A percentile compares a stretch with the other conserved stretches of the same genome.
These are phyloP conservation scores for Trematocara variabile DNA, from an alignment of 2,113 vertebrate genomes.

Conservation along the genomic window DNA sequence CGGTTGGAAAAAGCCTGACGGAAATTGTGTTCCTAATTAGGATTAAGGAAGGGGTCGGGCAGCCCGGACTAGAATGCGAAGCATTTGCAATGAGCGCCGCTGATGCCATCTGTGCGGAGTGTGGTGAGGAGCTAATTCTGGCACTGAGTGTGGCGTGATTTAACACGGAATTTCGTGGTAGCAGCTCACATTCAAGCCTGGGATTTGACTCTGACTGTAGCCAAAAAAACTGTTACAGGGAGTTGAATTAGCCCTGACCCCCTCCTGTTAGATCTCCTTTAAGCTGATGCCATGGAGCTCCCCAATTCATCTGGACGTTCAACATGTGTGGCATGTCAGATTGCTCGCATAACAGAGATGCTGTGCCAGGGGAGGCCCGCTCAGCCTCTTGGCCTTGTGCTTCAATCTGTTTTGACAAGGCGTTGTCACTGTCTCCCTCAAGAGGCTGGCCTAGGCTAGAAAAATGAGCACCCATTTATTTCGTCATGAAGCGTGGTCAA, in stretches of 20 bases:
- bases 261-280: constrained; percentile 29
- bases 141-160: constrained; percentile 59
- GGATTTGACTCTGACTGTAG: constrained; percentile 20
- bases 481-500: constrained; percentile 11
- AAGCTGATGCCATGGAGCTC: constrained; percentile 41
- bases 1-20: constrained; percentile 58
- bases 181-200: constrained; percentile 36
- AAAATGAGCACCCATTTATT: constrained; percentile 50
- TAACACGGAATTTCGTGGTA: constrained; percentile 61
- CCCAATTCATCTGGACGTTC: constrained; percentile 48
- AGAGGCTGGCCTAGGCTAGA: constrained; percentile 34
- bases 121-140: constrained; percentile 75
- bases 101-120: constrained; percentile 75
- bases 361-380: constrained; percentile 53
- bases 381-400: constrained; percentile 39
- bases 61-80: constrained; percentile 70
- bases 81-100: constrained; percentile 67
- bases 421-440: constrained; percentile 36
- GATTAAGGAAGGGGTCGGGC: constrained; percentile 78
- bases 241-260: constrained; percentile 32
- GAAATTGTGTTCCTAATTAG: constrained; percentile 80
- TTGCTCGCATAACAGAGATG: constrained; percentile 62
- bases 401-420: constrained; percentile 59
- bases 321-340: constrained; percentile 65
- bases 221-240: constrained; percentile 20